A percentile compares a stretch with the other conserved stretches of the same genome.
Evolutionary conservation across 2,888 invertebrate genomes (phyloP).

Genomic region (Noctua fimbriata): DNA sequence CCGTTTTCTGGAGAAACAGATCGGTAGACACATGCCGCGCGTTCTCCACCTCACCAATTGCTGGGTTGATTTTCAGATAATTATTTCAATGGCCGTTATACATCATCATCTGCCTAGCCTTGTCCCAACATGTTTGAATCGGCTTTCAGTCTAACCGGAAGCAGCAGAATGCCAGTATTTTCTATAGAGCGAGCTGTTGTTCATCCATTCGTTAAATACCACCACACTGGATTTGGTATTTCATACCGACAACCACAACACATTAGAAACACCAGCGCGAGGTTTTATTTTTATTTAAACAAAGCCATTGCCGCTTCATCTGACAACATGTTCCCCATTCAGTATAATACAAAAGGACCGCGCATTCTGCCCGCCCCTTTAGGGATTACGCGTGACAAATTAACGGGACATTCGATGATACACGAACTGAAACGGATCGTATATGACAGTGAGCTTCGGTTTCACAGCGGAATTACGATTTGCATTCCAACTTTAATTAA

Average conservation of each 20-base stretch:
- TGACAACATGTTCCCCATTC: constrained; percentile 14
- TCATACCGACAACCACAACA: neutral
- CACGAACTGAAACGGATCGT: constrained; percentile 45
- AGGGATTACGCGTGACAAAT: constrained; percentile 57
- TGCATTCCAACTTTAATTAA: constrained; percentile 35
- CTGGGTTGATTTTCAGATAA: neutral
- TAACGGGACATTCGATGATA: constrained; percentile 44
- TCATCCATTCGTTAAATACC: neutral
- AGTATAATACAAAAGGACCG: constrained; percentile 30
- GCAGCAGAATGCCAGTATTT: neutral
- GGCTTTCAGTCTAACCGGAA: neutral
- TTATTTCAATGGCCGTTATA: neutral
- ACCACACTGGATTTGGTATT: neutral
- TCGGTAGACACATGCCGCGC: neutral
- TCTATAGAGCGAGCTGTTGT: neutral
- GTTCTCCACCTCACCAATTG: neutral
- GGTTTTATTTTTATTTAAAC: constrained; percentile 15
- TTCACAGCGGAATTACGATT: constrained; percentile 13
- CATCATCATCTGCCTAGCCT: neutral
- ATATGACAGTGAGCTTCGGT: constrained; percentile 32
- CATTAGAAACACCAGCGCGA: neutral
- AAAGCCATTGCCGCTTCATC: constrained; percentile 16
- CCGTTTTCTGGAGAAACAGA: neutral
- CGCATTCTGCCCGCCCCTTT: constrained; percentile 29
- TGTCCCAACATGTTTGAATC: neutral